phyloP scores from a whole-genome alignment of 1,140 invertebrate genomes.

The Chionoecetes opilio region DNA sequence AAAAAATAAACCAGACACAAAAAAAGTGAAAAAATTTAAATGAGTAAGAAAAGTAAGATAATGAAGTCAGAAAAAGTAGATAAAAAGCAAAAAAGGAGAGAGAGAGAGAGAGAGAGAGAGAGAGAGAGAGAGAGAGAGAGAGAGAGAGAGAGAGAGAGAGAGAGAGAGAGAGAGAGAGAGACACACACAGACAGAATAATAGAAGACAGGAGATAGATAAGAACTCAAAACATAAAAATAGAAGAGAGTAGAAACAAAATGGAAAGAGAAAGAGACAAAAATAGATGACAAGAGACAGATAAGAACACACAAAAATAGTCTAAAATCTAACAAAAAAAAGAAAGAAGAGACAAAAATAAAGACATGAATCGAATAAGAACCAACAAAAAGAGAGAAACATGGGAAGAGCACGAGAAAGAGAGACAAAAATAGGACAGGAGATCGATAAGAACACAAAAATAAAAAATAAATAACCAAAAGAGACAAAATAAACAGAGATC shows the following conservation, averaged over 20 bases:
- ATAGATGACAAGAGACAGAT: neutral
- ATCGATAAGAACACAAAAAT: conserved; percentile 15
- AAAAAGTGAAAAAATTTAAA: neutral
- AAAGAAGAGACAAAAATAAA: neutral
- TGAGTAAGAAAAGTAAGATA: neutral
- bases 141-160: neutral
- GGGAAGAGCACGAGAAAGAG: conserved; percentile 18
- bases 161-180: neutral
- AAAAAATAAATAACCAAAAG: neutral
- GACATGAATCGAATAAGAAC: neutral
- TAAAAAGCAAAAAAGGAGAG: neutral
- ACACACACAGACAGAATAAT: neutral
- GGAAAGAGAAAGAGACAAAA: neutral
- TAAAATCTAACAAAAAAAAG: neutral
- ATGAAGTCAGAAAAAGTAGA: neutral
- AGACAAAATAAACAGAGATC: too few species aligned
- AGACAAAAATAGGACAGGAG: conserved; percentile 38
- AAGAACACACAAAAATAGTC: neutral
- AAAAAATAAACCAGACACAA: conserved; percentile 17
- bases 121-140: neutral
- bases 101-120: neutral
- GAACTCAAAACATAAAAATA: neutral
- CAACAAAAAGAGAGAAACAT: neutral
- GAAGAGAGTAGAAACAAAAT: too few species aligned
- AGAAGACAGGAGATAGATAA: neutral